Percentiles rank a stretch among this genome's conserved stretches.
Evolutionary conservation across 2,113 vertebrate species (phyloP).

Genomic region (Dryoscopus gambensis): DNA sequence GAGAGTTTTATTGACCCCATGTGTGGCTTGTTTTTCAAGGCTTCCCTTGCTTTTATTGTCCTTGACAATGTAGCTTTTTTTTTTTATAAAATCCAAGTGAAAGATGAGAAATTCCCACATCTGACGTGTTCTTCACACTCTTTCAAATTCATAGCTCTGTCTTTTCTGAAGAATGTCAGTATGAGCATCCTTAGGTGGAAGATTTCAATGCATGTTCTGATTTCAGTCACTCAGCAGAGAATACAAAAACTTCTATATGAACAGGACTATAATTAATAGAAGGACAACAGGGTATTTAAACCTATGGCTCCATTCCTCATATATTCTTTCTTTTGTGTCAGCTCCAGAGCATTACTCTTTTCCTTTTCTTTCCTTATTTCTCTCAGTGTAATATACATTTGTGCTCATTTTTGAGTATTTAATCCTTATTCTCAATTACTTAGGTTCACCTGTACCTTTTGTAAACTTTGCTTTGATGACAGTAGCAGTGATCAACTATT

Average conservation of each 20-base stretch:
- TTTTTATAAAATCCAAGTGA: not conserved
- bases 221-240: not conserved
- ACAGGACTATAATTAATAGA: not conserved
- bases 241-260: not conserved
- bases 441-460: not conserved
- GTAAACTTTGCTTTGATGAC: not conserved
- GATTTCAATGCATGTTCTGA: not conserved
- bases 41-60: not conserved
- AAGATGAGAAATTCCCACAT: slow-evolving; percentile 22
- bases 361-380: not conserved
- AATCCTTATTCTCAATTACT: not conserved
- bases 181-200: not conserved
- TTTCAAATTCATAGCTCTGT: not conserved
- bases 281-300: not conserved
- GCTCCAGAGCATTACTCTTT: not conserved
- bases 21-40: not conserved
- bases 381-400: not conserved
- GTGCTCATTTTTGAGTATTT: not conserved
- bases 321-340: not conserved
- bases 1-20: not conserved
- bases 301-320: not conserved
- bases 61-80: not conserved
- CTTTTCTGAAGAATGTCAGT: not conserved
- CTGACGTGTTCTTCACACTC: not conserved
- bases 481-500: not conserved